A percentile compares a stretch with the other conserved stretches of the same genome.
phyloP scores from a whole-genome alignment of 2,888 invertebrate genomes.

The Sialis fuliginosa region DNA sequence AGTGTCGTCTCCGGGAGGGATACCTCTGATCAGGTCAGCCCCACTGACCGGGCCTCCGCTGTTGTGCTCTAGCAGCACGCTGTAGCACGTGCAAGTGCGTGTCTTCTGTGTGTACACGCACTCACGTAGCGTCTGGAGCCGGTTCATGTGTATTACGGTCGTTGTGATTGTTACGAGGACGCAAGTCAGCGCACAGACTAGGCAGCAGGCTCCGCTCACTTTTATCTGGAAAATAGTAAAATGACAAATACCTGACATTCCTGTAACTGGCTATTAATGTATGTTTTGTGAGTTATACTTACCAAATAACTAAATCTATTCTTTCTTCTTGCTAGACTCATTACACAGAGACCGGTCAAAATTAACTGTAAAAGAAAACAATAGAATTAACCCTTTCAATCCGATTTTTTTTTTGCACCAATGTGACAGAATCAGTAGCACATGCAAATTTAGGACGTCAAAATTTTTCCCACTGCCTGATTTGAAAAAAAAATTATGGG shows the following conservation, averaged over 20 bases:
- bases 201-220: slow-evolving; percentile 71
- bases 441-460: too few species aligned
- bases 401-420: too few species aligned
- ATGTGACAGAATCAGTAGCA: too few species aligned
- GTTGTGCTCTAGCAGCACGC: slow-evolving; percentile 51
- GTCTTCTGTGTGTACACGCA: slow-evolving; percentile 72
- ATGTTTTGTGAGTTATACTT: slow-evolving; percentile 22
- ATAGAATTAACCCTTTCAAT: too few species aligned
- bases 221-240: slow-evolving; percentile 47
- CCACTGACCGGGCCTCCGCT: slow-evolving; percentile 67
- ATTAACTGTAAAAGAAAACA: slow-evolving; percentile 45
- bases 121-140: slow-evolving; percentile 69
- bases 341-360: slow-evolving; percentile 69
- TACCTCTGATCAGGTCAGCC: slow-evolving; percentile 75
- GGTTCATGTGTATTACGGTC: slow-evolving; percentile 80
- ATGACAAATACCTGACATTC: not conserved
- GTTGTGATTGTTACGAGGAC: slow-evolving; percentile 80
- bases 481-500: too few species aligned
- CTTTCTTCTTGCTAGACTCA: slow-evolving; percentile 65
- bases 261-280: too few species aligned
- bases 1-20: slow-evolving; percentile 34
- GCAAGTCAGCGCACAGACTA: slow-evolving; percentile 73
- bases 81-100: slow-evolving; percentile 62
- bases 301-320: slow-evolving; percentile 81
- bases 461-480: too few species aligned